These are phyloP conservation scores for Oscheius sp. DNA, from an alignment of 2,888 invertebrate genomes.

Conservation along the genomic window DNA sequence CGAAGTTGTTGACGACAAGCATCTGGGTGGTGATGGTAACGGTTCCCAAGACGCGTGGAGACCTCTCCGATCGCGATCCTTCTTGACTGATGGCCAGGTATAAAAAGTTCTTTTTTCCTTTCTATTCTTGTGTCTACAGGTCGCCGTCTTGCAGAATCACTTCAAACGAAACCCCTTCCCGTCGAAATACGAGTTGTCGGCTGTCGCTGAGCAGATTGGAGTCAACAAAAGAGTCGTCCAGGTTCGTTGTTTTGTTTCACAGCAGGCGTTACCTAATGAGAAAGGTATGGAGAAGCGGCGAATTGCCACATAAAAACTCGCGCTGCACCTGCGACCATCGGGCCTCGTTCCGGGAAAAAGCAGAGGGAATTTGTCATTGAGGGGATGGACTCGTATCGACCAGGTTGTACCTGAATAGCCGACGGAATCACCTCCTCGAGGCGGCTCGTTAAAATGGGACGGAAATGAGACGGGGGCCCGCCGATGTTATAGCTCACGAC, in stretches of 20 bases:
- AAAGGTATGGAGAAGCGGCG: conserved; percentile 30
- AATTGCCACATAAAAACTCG: conserved; percentile 31
- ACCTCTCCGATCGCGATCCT: conserved; percentile 80
- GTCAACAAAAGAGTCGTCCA: conserved; percentile 80
- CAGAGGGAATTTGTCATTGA: conserved; percentile 1
- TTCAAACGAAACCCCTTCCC: conserved; percentile 91
- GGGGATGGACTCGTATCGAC: not conserved
- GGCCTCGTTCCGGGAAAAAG: not conserved
- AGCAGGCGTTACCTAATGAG: conserved; percentile 26
- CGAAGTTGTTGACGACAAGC: conserved; percentile 10
- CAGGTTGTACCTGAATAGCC: conserved; percentile 9
- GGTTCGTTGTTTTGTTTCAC: conserved; percentile 44
- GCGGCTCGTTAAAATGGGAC: conserved; percentile 24
- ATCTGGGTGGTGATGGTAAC: not conserved
- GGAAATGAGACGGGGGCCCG: conserved; percentile 16
- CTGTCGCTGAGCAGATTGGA: conserved; percentile 82
- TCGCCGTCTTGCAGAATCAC: conserved; percentile 85
- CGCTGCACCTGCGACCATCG: conserved; percentile 29
- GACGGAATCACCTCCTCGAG: conserved; percentile 17
- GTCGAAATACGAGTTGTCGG: conserved; percentile 88
- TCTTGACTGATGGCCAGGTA: conserved; percentile 92
- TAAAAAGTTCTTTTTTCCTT: not conserved
- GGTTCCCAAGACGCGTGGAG: conserved; percentile 46
- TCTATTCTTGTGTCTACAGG: conserved; percentile 69
- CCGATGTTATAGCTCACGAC: not conserved